Evolutionary conservation across 2,888 invertebrate genomes (phyloP).

Genomic region (Phyllotreta striolata): DNA sequence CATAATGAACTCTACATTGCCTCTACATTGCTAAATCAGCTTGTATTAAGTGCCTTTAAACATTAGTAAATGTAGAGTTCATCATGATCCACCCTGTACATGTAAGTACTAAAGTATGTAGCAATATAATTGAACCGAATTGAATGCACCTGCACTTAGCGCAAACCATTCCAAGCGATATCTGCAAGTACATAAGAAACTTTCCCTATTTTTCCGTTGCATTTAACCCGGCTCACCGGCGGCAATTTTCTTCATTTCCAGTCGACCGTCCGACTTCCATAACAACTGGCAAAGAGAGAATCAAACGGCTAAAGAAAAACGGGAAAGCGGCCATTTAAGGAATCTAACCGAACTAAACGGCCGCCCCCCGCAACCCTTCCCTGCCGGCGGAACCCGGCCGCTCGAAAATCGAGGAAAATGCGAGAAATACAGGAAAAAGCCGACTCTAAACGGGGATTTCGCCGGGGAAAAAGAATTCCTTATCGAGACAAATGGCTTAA

Average conservation of each 20-base stretch:
- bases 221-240: slow-evolving; percentile 10
- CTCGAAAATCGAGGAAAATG: slow-evolving; percentile 35
- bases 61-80: too few species aligned
- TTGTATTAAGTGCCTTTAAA: too few species aligned
- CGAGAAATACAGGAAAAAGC: slow-evolving; percentile 37
- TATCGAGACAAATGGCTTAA: slow-evolving; percentile 38
- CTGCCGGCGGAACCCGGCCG: slow-evolving; percentile 20
- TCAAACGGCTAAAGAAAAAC: slow-evolving; percentile 30
- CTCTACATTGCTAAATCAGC: too few species aligned
- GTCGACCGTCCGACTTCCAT: slow-evolving; percentile 26
- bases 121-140: too few species aligned
- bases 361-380: slow-evolving; percentile 21
- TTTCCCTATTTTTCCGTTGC: slow-evolving; percentile 7
- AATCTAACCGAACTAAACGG: slow-evolving; percentile 32
- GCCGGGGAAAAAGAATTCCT: slow-evolving; percentile 35
- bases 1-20: too few species aligned
- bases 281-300: slow-evolving; percentile 26
- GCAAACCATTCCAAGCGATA: not conserved
- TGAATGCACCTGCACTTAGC: too few species aligned
- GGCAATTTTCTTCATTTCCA: slow-evolving; percentile 27
- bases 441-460: slow-evolving; percentile 38
- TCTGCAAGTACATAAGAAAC: not conserved
- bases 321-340: slow-evolving; percentile 34
- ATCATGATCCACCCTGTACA: too few species aligned
- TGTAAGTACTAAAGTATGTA: too few species aligned